phyloP scores from a whole-genome alignment of 2,113 vertebrate genomes.

The Ophiodon elongatus region DNA sequence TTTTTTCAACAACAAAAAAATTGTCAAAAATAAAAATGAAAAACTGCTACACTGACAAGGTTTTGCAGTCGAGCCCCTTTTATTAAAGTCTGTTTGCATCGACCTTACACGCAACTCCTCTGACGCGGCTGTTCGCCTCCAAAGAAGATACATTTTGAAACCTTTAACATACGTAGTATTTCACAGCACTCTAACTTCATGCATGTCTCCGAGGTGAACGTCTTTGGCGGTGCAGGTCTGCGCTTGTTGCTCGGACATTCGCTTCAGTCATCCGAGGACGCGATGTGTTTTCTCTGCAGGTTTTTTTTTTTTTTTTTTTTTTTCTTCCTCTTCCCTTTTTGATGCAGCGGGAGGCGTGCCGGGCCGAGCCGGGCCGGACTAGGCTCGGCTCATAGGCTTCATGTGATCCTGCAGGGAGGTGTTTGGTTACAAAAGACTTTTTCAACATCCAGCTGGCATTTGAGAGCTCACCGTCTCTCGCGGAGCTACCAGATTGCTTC shows the following conservation, averaged over 20 bases:
- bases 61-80: not conserved
- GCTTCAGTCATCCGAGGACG: slow-evolving; percentile 46
- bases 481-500: slow-evolving; percentile 30
- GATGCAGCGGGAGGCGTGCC: slow-evolving; percentile 75
- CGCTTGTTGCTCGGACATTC: slow-evolving; percentile 21
- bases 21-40: not conserved
- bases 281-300: slow-evolving; percentile 33
- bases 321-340: slow-evolving; percentile 23
- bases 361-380: slow-evolving; percentile 33
- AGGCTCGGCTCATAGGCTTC: slow-evolving; percentile 77
- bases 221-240: not conserved
- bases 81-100: not conserved
- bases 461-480: slow-evolving; percentile 51
- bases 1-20: not conserved
- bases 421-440: slow-evolving; percentile 80
- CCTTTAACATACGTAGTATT: not conserved
- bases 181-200: not conserved
- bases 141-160: not conserved
- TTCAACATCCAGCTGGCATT: slow-evolving; percentile 76
- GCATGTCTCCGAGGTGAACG: not conserved
- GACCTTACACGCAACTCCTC: not conserved
- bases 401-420: slow-evolving; percentile 88
- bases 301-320: slow-evolving; percentile 5
- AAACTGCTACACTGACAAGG: not conserved
- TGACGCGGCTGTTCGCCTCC: not conserved